Evolutionary conservation across 2,797 vertebrate genomes (phyloP).

Genomic region (Pterois miles): DNA sequence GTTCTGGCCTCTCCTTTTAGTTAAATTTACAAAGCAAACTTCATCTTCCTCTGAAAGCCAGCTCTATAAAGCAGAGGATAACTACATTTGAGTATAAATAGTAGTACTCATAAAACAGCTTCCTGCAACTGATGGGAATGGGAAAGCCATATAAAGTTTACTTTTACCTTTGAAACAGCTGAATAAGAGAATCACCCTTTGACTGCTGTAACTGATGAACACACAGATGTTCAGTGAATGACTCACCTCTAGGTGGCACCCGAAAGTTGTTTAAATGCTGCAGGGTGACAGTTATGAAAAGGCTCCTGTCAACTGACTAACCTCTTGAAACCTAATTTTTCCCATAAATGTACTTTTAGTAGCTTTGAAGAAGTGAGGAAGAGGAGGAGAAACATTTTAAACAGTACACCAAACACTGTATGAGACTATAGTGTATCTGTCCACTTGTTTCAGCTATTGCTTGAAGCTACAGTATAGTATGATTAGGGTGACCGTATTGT

Average conservation of each 20-base stretch:
- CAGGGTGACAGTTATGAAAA: neutral
- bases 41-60: neutral
- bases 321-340: neutral
- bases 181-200: neutral
- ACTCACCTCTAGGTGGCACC: conserved; percentile 24
- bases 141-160: neutral
- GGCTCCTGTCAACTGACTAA: neutral
- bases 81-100: neutral
- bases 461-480: neutral
- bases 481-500: too few species aligned
- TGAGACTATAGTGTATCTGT: neutral
- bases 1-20: neutral
- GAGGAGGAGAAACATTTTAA: neutral
- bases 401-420: neutral
- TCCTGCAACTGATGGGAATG: neutral
- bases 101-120: neutral
- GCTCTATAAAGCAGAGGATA: neutral
- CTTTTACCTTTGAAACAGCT: neutral
- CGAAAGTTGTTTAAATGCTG: neutral
- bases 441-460: neutral
- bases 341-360: neutral
- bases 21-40: neutral
- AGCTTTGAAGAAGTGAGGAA: neutral
- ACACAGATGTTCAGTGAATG: neutral
- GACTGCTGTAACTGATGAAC: neutral